A percentile compares a stretch with the other conserved stretches of the same genome.
phyloP scores from a whole-genome alignment of 2,797 vertebrate genomes.

The Acestrorhynchus altus region DNA sequence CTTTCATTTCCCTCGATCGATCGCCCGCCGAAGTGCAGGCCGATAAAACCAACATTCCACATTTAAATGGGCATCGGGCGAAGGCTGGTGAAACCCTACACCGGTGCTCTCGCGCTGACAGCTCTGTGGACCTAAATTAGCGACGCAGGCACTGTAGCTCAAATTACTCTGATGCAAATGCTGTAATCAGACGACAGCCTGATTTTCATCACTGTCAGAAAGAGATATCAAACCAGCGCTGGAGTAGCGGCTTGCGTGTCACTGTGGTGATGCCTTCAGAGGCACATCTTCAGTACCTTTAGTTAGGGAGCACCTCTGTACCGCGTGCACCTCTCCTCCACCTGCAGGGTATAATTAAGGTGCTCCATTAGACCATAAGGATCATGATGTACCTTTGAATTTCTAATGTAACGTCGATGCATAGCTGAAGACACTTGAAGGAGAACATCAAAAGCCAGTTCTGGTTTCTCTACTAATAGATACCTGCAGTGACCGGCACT shows the following conservation, averaged over 20 bases:
- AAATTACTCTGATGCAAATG: conserved; percentile 41
- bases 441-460: too few species aligned
- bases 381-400: too few species aligned
- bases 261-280: too few species aligned
- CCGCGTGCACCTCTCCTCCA: too few species aligned
- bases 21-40: conserved; percentile 67
- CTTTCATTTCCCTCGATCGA: conserved; percentile 67
- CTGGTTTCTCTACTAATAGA: too few species aligned
- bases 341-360: too few species aligned
- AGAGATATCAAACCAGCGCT: not conserved
- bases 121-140: conserved; percentile 33
- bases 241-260: too few species aligned
- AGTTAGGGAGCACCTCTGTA: not conserved
- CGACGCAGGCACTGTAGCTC: conserved; percentile 12
- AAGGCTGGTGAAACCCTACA: conserved; percentile 64
- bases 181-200: conserved; percentile 29
- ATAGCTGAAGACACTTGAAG: too few species aligned
- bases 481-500: too few species aligned
- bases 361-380: too few species aligned
- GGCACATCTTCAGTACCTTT: too few species aligned
- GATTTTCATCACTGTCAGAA: not conserved
- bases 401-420: too few species aligned
- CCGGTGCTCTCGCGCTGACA: not conserved
- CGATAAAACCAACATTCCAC: conserved; percentile 71
- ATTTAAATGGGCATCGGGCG: conserved; percentile 67